Evolutionary conservation across 2,113 vertebrate species (phyloP).

Genomic region (Chloropsis cyanopogon): DNA sequence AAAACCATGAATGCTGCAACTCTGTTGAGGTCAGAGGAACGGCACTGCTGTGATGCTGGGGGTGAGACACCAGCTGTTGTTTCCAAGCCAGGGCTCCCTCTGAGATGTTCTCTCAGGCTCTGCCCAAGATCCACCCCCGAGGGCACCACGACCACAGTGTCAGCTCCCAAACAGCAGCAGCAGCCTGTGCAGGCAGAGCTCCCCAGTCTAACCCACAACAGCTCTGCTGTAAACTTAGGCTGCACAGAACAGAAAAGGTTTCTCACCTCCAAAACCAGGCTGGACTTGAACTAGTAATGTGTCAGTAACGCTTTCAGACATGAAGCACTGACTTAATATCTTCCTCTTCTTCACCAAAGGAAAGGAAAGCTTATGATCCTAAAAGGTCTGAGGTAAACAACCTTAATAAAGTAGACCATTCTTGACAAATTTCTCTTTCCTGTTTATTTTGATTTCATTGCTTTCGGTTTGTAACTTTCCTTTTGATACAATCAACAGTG

Average conservation of each 20-base stretch:
- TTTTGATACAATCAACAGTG: background rate
- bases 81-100: constrained; percentile 26
- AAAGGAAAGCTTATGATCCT: background rate
- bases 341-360: background rate
- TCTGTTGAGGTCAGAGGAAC: constrained; percentile 35
- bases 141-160: background rate
- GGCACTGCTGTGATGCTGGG: background rate
- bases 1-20: constrained; percentile 30
- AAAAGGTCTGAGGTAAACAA: background rate
- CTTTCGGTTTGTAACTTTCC: background rate
- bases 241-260: background rate
- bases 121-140: background rate
- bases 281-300: background rate
- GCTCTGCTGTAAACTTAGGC: rapidly evolving
- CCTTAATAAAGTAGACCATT: background rate
- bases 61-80: constrained; percentile 26
- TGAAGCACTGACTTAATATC: background rate
- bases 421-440: background rate
- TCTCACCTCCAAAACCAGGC: background rate
- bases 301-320: background rate
- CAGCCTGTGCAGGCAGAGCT: background rate
- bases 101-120: background rate
- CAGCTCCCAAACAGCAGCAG: background rate
- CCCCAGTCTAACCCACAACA: background rate
- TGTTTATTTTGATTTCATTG: background rate